phyloP scores from a whole-genome alignment of 2,113 vertebrate genomes.

The Apteryx mantelli region DNA sequence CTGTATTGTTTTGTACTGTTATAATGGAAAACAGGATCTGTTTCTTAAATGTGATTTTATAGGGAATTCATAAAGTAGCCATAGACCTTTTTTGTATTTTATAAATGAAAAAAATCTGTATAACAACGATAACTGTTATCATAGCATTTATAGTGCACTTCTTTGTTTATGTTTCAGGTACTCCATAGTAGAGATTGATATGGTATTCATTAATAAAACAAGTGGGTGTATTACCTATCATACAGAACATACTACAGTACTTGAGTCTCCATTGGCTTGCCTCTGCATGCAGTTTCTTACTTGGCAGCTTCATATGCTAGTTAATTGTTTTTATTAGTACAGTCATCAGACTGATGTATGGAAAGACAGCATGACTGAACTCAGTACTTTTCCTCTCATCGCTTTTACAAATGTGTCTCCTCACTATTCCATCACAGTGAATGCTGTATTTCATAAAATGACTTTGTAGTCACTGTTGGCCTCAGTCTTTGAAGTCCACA shows the following conservation, averaged over 20 bases:
- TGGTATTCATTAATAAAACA: background rate
- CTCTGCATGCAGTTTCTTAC: background rate
- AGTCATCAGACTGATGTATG: background rate
- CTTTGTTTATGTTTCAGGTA: background rate
- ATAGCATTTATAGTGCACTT: background rate
- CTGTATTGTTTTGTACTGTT: conserved; percentile 1
- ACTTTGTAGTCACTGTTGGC: background rate
- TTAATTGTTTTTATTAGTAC: background rate
- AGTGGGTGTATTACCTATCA: background rate
- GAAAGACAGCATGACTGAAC: background rate
- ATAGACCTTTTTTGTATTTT: conserved; percentile 33
- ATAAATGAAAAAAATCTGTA: conserved; percentile 21
- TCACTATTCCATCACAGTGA: background rate
- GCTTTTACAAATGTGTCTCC: background rate
- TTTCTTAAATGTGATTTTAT: background rate
- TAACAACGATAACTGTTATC: background rate
- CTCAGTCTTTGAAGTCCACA: background rate
- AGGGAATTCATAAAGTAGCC: conserved; percentile 3
- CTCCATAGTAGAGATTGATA: background rate
- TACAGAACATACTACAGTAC: background rate
- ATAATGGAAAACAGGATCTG: background rate
- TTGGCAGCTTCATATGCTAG: background rate
- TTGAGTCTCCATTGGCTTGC: background rate
- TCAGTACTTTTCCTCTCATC: background rate
- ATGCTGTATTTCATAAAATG: background rate